These are phyloP conservation scores for Chloroceryle amazona DNA, from an alignment of 2,797 vertebrate genomes.

Conservation along the genomic window DNA sequence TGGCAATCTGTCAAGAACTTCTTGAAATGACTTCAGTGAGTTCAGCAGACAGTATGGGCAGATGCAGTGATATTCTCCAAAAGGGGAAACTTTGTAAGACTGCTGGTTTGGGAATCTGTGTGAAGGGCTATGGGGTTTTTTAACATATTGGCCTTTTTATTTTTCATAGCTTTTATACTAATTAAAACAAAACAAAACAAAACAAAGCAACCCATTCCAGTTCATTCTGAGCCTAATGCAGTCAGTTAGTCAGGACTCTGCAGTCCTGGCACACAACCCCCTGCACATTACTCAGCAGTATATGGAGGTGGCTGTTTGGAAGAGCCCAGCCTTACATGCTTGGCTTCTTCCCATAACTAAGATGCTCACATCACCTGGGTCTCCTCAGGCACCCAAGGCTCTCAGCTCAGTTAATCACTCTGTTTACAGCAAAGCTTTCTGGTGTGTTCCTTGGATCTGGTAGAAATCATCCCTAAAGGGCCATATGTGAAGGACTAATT, in stretches of 20 bases:
- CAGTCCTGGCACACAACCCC: slow-evolving; percentile 40
- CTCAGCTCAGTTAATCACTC: background rate
- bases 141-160: background rate
- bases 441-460: background rate
- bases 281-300: slow-evolving; percentile 42
- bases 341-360: background rate
- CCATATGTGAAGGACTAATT: background rate
- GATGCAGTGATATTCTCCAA: background rate
- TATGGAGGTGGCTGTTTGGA: background rate
- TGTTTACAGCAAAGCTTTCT: background rate
- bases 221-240: background rate
- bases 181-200: background rate
- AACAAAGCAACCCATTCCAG: background rate
- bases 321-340: background rate
- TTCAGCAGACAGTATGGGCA: background rate
- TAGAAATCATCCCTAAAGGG: background rate
- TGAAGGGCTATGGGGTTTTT: fast-evolving
- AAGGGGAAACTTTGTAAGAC: background rate
- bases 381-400: background rate
- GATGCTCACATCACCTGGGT: background rate
- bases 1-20: background rate
- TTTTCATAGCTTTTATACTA: background rate
- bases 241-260: background rate
- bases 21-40: background rate
- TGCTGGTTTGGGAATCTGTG: background rate